Evolutionary conservation across 2,888 invertebrate species (phyloP).

Genomic region (Eurytoma californica): DNA sequence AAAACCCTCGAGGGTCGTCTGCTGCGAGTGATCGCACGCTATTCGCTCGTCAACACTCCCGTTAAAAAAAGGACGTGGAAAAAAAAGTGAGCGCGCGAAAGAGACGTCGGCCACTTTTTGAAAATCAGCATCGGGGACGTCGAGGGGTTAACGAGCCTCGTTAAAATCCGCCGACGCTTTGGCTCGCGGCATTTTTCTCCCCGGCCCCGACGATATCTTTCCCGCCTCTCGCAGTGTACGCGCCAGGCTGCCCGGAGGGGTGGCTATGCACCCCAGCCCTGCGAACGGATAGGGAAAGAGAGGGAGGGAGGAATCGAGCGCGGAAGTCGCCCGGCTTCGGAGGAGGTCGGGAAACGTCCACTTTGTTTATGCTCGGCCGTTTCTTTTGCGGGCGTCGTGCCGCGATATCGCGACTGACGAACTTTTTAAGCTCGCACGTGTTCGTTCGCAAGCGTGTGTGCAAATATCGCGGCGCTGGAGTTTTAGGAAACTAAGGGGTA

Average conservation of each 20-base stretch:
- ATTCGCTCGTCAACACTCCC: too few species aligned
- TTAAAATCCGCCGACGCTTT: conserved; percentile 41
- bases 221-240: not conserved
- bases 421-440: too few species aligned
- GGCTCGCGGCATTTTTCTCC: conserved; percentile 35
- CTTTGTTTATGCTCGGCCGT: too few species aligned
- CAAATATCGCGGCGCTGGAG: too few species aligned
- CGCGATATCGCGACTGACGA: too few species aligned
- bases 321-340: not conserved
- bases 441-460: too few species aligned
- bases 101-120: not conserved
- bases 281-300: conserved; percentile 25
- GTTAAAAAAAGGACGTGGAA: not conserved
- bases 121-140: not conserved
- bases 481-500: too few species aligned
- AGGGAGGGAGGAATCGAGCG: conserved; percentile 21
- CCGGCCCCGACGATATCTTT: conserved; percentile 25
- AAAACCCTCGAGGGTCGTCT: too few species aligned
- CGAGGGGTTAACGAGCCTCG: conserved; percentile 31
- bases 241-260: not conserved
- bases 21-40: too few species aligned
- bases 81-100: conserved; percentile 11
- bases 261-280: not conserved
- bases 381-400: too few species aligned
- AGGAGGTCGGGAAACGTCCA: not conserved